A percentile compares a stretch with the other conserved stretches of the same genome.
Evolutionary conservation across 2,797 vertebrate genomes (phyloP).

Genomic region (Bryconaethiops microstoma): DNA sequence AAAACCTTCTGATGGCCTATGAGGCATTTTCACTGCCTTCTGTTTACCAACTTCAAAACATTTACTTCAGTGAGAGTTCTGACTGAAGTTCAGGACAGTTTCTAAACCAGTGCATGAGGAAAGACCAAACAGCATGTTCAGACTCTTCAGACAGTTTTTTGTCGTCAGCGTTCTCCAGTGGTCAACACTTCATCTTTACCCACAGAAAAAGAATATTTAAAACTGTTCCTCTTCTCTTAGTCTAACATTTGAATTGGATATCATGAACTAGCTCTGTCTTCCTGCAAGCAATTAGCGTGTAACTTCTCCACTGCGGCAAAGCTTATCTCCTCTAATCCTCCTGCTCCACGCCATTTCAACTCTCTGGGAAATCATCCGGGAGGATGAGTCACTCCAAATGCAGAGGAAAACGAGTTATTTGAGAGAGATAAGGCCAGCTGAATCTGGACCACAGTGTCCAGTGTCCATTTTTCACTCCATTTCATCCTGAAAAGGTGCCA

Average conservation of each 20-base stretch:
- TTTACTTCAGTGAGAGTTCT: neutral
- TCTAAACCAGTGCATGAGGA: too few species aligned
- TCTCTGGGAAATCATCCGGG: neutral
- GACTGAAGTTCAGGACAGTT: neutral
- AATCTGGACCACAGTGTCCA: neutral
- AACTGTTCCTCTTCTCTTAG: neutral
- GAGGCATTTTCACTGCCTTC: neutral
- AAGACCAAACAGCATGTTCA: too few species aligned
- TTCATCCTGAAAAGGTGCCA: neutral
- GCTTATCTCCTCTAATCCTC: conserved; percentile 9
- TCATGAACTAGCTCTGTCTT: neutral
- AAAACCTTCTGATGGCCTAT: neutral
- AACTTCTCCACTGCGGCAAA: neutral
- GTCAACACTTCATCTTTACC: neutral
- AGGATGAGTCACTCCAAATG: conserved; percentile 1
- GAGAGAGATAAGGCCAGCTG: neutral
- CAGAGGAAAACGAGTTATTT: neutral
- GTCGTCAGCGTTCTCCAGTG: too few species aligned
- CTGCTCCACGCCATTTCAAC: neutral
- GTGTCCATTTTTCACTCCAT: neutral
- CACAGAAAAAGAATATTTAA: neutral
- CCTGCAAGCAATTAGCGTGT: neutral
- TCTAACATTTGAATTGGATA: neutral
- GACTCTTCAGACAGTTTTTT: too few species aligned
- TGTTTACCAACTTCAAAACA: neutral